Evolutionary conservation across 2,113 vertebrate species (phyloP).

Genomic region (Glaucidium brasilianum): DNA sequence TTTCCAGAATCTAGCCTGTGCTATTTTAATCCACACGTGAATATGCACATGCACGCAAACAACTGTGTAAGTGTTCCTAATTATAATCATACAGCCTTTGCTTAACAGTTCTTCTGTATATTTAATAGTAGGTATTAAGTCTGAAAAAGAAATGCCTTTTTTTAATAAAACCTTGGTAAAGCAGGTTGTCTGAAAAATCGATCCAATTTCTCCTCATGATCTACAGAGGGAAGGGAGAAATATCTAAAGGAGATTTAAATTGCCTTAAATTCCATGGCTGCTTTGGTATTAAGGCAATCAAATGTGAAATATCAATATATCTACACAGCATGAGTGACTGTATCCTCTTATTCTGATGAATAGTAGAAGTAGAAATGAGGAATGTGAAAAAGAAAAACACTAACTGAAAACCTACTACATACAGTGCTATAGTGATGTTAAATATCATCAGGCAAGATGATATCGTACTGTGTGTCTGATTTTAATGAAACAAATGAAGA

Average conservation of each 20-base stretch:
- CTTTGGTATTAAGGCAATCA: not conserved
- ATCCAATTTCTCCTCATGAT: conserved; percentile 1
- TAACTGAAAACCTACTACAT: not conserved
- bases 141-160: not conserved
- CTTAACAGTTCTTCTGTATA: not conserved
- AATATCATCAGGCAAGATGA: not conserved
- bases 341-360: not conserved
- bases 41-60: not conserved
- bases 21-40: not conserved
- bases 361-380: not conserved
- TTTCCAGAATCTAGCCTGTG: not conserved
- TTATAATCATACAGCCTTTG: not conserved
- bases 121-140: not conserved
- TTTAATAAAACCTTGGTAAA: not conserved
- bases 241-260: not conserved
- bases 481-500: not conserved
- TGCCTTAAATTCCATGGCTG: not conserved
- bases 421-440: not conserved
- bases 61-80: not conserved
- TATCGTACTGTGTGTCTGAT: not conserved
- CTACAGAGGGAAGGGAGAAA: not conserved
- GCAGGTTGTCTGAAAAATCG: not conserved
- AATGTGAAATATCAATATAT: not conserved
- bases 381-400: not conserved
- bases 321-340: not conserved